phyloP scores from a whole-genome alignment of 2,888 invertebrate species.

The Molanna angustata region DNA sequence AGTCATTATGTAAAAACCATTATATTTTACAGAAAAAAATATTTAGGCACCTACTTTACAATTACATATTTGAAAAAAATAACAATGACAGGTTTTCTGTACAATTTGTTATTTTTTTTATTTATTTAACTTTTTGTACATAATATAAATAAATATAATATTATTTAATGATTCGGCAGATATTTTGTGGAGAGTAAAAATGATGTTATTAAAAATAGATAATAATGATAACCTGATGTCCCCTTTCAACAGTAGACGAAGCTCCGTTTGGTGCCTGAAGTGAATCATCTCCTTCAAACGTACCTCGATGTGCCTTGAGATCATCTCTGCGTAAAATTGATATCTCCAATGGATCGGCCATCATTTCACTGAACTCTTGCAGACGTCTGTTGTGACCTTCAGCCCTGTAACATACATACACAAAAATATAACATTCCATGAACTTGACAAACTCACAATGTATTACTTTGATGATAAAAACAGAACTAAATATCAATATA shows the following conservation, averaged over 20 bases:
- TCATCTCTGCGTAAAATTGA: slow-evolving; percentile 74
- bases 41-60: too few species aligned
- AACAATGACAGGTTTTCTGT: too few species aligned
- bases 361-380: slow-evolving; percentile 60
- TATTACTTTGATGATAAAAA: too few species aligned
- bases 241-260: slow-evolving; percentile 68
- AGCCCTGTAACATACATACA: slow-evolving; percentile 31
- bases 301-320: slow-evolving; percentile 62
- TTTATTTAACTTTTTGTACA: too few species aligned
- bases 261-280: slow-evolving; percentile 72
- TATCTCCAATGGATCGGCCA: slow-evolving; percentile 82
- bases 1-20: too few species aligned
- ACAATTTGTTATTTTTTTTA: too few species aligned
- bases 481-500: too few species aligned
- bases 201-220: not conserved
- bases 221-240: slow-evolving; percentile 66
- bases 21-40: too few species aligned
- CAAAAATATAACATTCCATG: too few species aligned
- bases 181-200: not conserved
- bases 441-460: too few species aligned
- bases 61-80: too few species aligned
- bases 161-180: not conserved
- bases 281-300: slow-evolving; percentile 80
- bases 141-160: too few species aligned
- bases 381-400: slow-evolving; percentile 55